Base-by-base conservation (phyloP, 2,888 invertebrate species). In the Pristionchus japonicus region DNA sequence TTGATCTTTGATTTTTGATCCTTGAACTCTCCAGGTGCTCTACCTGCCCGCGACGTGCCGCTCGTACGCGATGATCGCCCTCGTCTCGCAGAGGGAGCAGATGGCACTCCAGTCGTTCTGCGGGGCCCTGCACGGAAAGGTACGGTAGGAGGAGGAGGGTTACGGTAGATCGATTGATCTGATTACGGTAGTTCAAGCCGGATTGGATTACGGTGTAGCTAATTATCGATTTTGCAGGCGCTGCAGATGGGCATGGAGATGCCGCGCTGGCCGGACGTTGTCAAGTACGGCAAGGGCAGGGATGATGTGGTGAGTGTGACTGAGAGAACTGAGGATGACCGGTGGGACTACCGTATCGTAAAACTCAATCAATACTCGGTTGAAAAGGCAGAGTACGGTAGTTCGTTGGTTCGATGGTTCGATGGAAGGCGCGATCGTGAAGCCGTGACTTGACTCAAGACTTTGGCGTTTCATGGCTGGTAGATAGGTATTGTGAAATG, bases 241-340 rank as follows among this genome's bases (percentile, higher is more conserved):
- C n/a, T n/a, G n/a, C 90, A 91, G 47, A 93, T 93, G 93, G 93
- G 93, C 61, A 90, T 93, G 92, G 80, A 82, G 27, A 91, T 93
- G 83, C 93, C 93, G 15, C 89, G 91, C 40, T 93, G 93, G 93
- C 93, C 93, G 27, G 93, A 93, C 88, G 89, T 40, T 74, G 98
- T 96, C n/a, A 98, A 99, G 96, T 99, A 99, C 95, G 99, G 99
- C 80, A 98, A 98, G 0, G 99, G 99, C 3, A 98, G 99, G 0
- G 99, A 99, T 96, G 99, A 99, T 95, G 99, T 97, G 94, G 98
- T 99, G 95, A 99, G 99, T 23, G 99, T 99, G 99, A 99, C 99
- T 95, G 97, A 98, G 94, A 99, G 99, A 95, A 96, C 99, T 94
- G 99, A 99, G 95, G 97, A 97, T 99, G 94, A 99, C 99, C 0